Percentiles rank a stretch among this genome's conserved stretches.
phyloP scores from a whole-genome alignment of 2,797 vertebrate genomes.

The Graptemys geographica region DNA sequence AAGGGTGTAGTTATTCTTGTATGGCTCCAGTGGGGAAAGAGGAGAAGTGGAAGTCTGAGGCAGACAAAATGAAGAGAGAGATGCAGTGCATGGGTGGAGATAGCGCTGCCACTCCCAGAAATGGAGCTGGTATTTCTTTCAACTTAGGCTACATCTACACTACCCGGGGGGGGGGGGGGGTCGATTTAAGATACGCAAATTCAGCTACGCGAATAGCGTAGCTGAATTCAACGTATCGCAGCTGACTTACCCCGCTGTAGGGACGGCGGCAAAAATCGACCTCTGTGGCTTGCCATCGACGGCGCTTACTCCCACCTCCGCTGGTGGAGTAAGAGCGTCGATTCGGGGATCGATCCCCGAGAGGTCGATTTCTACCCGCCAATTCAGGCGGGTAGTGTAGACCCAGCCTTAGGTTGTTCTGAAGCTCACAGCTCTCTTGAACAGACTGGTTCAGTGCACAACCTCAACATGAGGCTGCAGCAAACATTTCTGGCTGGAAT shows the following conservation, averaged over 20 bases:
- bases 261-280: no score
- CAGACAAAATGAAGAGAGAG: not conserved
- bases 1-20: not conserved
- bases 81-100: not conserved
- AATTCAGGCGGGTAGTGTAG: no score
- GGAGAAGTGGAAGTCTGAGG: not conserved
- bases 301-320: no score
- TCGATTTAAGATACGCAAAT: no score
- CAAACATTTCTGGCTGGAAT: not conserved
- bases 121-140: not conserved
- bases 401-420: not conserved
- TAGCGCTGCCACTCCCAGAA: slow-evolving; percentile 21
- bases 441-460: rapidly evolving
- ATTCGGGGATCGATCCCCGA: no score
- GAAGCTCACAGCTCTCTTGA: not conserved
- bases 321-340: no score
- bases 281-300: no score
- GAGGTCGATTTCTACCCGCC: no score
- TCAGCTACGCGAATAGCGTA: no score
- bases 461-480: not conserved
- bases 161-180: no score
- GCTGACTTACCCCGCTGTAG: no score
- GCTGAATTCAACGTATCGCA: no score
- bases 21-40: not conserved
- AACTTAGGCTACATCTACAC: not conserved